Base-by-base conservation (phyloP, 2,797 vertebrate genomes). In the Cottoperca gobio region DNA sequence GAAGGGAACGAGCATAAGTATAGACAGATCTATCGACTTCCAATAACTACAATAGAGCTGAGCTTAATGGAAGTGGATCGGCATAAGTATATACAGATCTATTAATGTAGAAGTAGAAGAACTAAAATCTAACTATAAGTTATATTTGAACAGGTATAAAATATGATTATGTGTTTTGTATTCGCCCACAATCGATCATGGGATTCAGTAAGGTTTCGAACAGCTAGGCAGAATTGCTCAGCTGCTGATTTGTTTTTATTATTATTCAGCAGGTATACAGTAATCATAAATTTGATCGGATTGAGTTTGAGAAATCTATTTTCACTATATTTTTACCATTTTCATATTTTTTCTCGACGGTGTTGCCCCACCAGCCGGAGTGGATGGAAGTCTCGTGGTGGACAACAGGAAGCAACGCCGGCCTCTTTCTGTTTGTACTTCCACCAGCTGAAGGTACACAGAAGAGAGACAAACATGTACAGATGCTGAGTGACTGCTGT, bases 361-460 rank as follows among this genome's bases (percentile, higher is more conserved):
- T 83, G 74, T 89, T 86, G 28, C 94, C 93, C 95, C 95, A 96
- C 86, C 94, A 96, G 19, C 80, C 76, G 0, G 46, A 0, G 3
- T 76, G 77, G 76, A 94, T 95, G 85, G 94, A 96, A 76, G 45
- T 92, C 55, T 78, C 7, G 7, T 94, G 83, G 75, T 78, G 81
- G 46, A 95, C 91, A 0, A 87, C 58, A 1, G 91, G 94, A 70
- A 95, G 92, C 63, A 85, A 89, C 0, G 94, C 95, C 83, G 95
- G 83, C 78, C 90, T 91, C 86, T 96, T 90, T 45, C 76, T 76
- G 42, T 64, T 28, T 37, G 92, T 50, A 55, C 87, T 73, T 8
- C 95, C 94, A 5, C 89, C 90, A 59, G 89, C 95, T 96, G 58
- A 31, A 31, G 26, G 39, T 2, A 4, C 19, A 33, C 24, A 46